Evolutionary conservation across 2,113 vertebrate species (phyloP), one percentile per base, ranked within the genome.

Genomic region (Atrichornis clamosus): DNA sequence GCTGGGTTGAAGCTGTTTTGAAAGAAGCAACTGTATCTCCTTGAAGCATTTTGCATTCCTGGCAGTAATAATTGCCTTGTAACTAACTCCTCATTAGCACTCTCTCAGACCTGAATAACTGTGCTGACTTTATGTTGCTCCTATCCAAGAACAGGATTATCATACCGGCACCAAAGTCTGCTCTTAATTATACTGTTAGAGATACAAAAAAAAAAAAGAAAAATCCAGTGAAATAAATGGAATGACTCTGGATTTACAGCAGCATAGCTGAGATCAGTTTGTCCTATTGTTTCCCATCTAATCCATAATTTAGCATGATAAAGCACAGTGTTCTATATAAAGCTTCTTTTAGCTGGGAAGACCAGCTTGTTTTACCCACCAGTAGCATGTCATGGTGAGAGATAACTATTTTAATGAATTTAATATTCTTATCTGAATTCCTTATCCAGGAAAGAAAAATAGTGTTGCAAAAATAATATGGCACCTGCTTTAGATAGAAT

Each of bases 141-240:
- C 59, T 6, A 50, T 96, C 91, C 85, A 96, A 93, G 91, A 90
- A 94, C 37, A 89, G 87, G 87, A 97, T 94, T 96, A 97, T 70
- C 82, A 80, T 83, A 63, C 67, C 47, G 22, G 82, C 84, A 96
- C 55, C 75, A 47, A 94, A 83, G 41, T 80, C 35, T 80, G 42
- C 68, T 77, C 75, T 96, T 95, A 81, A 77, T 92, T 91, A 87
- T 49, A 83, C 47, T 83, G 59, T 77, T 93, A 77, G 22, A 89
- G 27, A 73, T 53, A 8, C 0, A 37, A 23, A 56, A 39, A 39
- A 44, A 47, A 24, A 21, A 42, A 11, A 47, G 62, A 37, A 44
- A 73, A 35, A 7, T 23, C 41, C 72, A 77, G 9, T 22, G 6
- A 91, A 93, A 81, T 63, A 69, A 70, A 70, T 15, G 23, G 60